A percentile compares a stretch with the other conserved stretches of the same genome.
Evolutionary conservation across 2,797 vertebrate species (phyloP).

Genomic region (Pseudochromis fuscus): DNA sequence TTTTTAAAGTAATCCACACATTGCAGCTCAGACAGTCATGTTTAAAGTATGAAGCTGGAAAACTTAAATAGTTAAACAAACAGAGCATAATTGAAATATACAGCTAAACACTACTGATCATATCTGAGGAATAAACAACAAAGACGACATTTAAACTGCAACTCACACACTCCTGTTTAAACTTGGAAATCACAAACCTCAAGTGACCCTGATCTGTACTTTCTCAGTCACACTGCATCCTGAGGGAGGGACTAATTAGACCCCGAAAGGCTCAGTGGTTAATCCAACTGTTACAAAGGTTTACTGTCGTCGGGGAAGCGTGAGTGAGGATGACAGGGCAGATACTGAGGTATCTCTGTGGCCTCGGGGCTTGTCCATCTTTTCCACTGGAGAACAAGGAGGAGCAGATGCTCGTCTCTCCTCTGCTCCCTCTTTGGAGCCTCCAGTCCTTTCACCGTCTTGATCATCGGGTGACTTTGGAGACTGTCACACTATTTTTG

Average conservation of each 20-base stretch:
- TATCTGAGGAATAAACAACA: background rate
- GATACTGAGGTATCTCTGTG: conserved; percentile 50
- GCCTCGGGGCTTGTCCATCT: conserved; percentile 62
- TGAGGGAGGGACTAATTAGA: conserved; percentile 69
- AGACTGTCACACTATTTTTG: conserved; percentile 74
- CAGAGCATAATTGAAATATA: background rate
- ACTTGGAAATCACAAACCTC: conserved; percentile 31
- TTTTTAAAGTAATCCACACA: too few species aligned
- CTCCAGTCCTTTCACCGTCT: conserved; percentile 62
- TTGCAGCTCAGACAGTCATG: too few species aligned
- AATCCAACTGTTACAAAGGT: conserved; percentile 51
- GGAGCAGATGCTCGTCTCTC: conserved; percentile 52
- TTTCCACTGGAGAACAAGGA: conserved; percentile 43
- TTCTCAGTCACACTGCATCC: conserved; percentile 36
- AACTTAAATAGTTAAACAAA: too few species aligned
- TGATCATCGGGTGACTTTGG: conserved; percentile 74
- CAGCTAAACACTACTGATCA: background rate
- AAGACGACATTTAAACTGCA: background rate
- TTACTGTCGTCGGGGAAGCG: conserved; percentile 44
- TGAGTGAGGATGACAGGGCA: conserved; percentile 58
- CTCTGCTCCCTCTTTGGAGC: conserved; percentile 38
- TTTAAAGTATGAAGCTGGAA: too few species aligned
- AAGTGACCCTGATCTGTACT: conserved; percentile 44
- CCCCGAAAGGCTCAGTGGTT: conserved; percentile 37
- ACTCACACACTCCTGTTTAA: conserved; percentile 25